Evolutionary conservation across 2,888 invertebrate genomes (phyloP).

Genomic region (Nephrocerus scutellatus): DNA sequence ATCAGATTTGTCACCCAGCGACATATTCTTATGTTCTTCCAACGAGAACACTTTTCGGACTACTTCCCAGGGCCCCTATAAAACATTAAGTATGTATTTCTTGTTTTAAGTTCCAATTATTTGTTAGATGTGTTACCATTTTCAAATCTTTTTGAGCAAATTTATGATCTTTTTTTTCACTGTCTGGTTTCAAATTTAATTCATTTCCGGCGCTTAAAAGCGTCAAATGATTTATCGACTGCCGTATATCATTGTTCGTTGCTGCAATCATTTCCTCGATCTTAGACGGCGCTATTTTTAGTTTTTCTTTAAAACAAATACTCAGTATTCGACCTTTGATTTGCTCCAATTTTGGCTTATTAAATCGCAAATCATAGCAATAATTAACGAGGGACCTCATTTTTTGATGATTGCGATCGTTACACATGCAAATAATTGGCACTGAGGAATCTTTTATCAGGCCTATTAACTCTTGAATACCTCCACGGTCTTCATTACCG

Average conservation of each 20-base stretch:
- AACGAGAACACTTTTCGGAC: conserved; percentile 79
- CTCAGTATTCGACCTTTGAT: conserved; percentile 88
- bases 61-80: conserved; percentile 89
- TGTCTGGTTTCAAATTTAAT: conserved; percentile 48
- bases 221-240: conserved; percentile 84
- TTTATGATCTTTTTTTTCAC: conserved; percentile 53
- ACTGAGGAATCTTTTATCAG: conserved; percentile 82
- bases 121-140: conserved; percentile 55
- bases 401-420: conserved; percentile 88
- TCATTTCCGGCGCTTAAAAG: conserved; percentile 62
- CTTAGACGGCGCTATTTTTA: conserved; percentile 70
- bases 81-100: conserved; percentile 8
- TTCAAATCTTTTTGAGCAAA: conserved; percentile 74
- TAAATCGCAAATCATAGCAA: conserved; percentile 86
- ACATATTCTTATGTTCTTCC: conserved; percentile 71
- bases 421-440: conserved; percentile 96
- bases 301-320: conserved; percentile 82
- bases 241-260: conserved; percentile 88
- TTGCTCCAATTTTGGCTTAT: conserved; percentile 78
- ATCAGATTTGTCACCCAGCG: conserved; percentile 72
- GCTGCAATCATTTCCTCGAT: conserved; percentile 76
- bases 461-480: conserved; percentile 86
- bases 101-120: neutral
- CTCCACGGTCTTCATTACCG: conserved; percentile 97
- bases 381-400: conserved; percentile 89